Conservation (phyloP, 2,888 invertebrate genomes). For the Odontothrips loti region DNA sequence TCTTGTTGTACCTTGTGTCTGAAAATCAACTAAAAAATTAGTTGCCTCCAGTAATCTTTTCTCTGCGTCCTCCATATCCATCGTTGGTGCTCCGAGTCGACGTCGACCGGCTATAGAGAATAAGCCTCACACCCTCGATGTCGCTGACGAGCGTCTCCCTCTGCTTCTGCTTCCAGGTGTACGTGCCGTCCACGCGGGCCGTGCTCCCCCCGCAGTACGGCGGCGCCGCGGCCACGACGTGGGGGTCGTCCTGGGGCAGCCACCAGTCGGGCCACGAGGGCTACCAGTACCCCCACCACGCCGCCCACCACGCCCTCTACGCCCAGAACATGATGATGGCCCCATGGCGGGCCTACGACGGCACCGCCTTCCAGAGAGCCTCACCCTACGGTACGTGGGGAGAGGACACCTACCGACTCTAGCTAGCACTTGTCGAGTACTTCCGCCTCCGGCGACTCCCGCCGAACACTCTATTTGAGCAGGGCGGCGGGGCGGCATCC, state of each 20-base stretch:
- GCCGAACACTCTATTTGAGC: too few relatives aligned
- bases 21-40: too few relatives aligned
- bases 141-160: background rate
- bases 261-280: conserved; percentile 9
- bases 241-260: conserved; percentile 14
- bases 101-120: too few relatives aligned
- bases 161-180: background rate
- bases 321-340: conserved; percentile 77
- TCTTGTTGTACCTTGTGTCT: too few relatives aligned
- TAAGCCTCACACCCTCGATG: background rate
- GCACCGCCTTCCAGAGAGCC: conserved; percentile 69
- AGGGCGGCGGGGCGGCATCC: too few relatives aligned
- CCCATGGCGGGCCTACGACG: conserved; percentile 75
- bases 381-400: conserved; percentile 65
- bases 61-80: too few relatives aligned
- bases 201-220: conserved; percentile 15
- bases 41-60: too few relatives aligned
- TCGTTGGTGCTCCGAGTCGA: too few relatives aligned
- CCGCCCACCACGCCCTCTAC: conserved; percentile 65
- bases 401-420: too few relatives aligned
- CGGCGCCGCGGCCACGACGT: background rate
- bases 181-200: background rate
- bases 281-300: conserved; percentile 39
- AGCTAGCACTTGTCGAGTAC: too few relatives aligned
- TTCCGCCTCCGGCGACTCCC: too few relatives aligned